Conservation (phyloP, 1,140 invertebrate genomes). For the Aphelinus certus region DNA sequence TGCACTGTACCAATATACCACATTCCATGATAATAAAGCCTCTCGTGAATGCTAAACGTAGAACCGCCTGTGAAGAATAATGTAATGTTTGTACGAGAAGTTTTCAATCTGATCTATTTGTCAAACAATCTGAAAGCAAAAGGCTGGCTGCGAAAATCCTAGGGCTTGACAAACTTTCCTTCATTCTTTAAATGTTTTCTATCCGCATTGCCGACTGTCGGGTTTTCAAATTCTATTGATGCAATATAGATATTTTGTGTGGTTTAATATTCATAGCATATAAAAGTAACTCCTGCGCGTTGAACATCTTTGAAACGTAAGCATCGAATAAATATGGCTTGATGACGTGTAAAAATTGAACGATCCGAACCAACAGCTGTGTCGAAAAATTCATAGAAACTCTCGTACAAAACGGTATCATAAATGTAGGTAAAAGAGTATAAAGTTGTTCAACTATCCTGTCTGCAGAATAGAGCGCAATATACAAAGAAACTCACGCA, state of each 20-base stretch:
- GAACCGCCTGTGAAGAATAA: conserved; percentile 19
- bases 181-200: not conserved
- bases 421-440: conserved; percentile 19
- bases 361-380: not conserved
- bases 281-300: not conserved
- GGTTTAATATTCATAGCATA: conserved; percentile 7
- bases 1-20: conserved; percentile 35
- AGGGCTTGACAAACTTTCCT: not conserved
- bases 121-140: not conserved
- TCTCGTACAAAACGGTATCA: conserved; percentile 35
- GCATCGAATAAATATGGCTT: not conserved
- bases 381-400: conserved; percentile 21
- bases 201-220: not conserved
- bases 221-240: not conserved
- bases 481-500: conserved; percentile 24
- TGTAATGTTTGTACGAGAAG: conserved; percentile 31
- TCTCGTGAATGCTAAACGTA: conserved; percentile 26
- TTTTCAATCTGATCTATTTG: conserved; percentile 25
- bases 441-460: conserved; percentile 6
- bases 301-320: not conserved
- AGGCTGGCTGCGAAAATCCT: not conserved
- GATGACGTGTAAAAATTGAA: not conserved
- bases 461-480: conserved; percentile 20
- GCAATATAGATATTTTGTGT: not conserved
- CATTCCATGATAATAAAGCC: conserved; percentile 30